Evolutionary conservation across 2,797 vertebrate genomes (phyloP).

Genomic region (Champsocephalus esox): DNA sequence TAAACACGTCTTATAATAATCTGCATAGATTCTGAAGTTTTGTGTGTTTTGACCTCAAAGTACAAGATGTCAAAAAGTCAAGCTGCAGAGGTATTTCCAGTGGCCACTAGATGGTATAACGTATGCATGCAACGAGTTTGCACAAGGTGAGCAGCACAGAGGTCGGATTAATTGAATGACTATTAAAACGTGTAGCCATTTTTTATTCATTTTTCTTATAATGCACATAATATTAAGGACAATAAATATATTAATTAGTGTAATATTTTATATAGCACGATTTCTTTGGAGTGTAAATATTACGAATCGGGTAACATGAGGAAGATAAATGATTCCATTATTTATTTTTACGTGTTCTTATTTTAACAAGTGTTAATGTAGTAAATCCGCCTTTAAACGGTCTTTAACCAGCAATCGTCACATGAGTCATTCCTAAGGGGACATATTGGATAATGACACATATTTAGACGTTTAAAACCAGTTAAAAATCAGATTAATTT

Average conservation of each 20-base stretch:
- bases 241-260: neutral
- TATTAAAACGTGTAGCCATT: neutral
- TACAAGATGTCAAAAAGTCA: conserved; percentile 39
- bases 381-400: neutral
- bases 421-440: neutral
- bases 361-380: neutral
- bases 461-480: neutral
- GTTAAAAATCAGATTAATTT: neutral
- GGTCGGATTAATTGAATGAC: neutral
- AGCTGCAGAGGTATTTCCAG: conserved; percentile 46
- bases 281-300: neutral
- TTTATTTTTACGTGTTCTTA: neutral
- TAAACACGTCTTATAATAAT: neutral
- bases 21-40: neutral
- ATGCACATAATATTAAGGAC: neutral
- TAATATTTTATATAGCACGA: neutral
- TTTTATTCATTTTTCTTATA: neutral
- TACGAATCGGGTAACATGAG: neutral
- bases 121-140: conserved; percentile 50
- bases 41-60: conserved; percentile 33
- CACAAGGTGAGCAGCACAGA: conserved; percentile 25
- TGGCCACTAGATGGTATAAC: conserved; percentile 82
- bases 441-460: neutral
- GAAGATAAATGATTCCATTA: neutral
- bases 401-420: neutral